Conservation (phyloP, 2,113 vertebrate species). For the Callithrix jacchus region DNA sequence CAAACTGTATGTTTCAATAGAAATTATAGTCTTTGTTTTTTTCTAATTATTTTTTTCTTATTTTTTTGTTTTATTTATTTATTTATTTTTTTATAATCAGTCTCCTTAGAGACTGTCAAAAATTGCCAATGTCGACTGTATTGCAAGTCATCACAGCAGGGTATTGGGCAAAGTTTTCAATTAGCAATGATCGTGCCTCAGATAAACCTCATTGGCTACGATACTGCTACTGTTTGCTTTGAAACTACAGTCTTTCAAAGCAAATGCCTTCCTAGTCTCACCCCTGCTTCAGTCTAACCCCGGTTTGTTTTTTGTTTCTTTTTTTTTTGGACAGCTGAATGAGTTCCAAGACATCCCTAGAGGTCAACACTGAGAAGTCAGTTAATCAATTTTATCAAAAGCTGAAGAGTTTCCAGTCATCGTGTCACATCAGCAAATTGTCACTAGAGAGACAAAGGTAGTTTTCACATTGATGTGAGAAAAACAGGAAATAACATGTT, state of each 20-base stretch:
- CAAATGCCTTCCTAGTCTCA: background rate
- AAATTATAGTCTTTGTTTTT: background rate
- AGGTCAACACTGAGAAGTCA: background rate
- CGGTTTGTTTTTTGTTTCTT: background rate
- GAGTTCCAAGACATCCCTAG: background rate
- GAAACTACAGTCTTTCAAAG: background rate
- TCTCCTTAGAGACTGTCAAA: too few relatives aligned
- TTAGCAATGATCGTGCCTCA: too few relatives aligned
- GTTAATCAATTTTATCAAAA: constrained; percentile 21
- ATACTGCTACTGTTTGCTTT: too few relatives aligned
- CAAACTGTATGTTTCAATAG: background rate
- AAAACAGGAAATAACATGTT: constrained; percentile 60
- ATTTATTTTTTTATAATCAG: too few relatives aligned
- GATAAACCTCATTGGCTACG: too few relatives aligned
- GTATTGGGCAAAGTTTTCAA: too few relatives aligned
- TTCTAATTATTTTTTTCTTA: too few relatives aligned
- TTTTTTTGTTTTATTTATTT: too few relatives aligned
- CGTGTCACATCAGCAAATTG: background rate
- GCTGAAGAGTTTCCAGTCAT: background rate
- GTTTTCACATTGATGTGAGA: background rate
- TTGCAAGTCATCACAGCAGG: too few relatives aligned
- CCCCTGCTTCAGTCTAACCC: background rate
- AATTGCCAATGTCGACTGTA: too few relatives aligned
- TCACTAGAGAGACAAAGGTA: background rate
- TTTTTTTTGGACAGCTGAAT: background rate